Base-by-base conservation (phyloP, 2,888 invertebrate species). In the Chymomyza fuscimana region DNA sequence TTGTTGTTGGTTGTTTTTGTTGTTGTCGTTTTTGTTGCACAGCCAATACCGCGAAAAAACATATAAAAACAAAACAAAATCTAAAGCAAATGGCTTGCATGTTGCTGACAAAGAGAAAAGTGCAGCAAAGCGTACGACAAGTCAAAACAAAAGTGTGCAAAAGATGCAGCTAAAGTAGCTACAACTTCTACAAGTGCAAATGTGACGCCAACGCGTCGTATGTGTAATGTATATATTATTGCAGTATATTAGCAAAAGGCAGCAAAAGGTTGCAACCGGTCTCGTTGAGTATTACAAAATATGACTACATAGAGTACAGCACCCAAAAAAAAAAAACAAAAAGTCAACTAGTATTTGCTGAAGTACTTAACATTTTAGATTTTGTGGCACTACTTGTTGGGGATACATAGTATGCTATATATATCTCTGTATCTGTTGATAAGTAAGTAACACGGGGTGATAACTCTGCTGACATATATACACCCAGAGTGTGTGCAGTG, bases 261-360 rank as follows among this genome's bases (percentile, higher is more conserved):
- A 69, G 63, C 40, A 66, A 67, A 67, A 51, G 5, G 51, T 50
- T 58, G 22, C 25, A 79, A 51, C 72, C 52, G 51, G 25, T 71
- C 16, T 29, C 62, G 73, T 29, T 58, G 74, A 62, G 70, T 66
- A 75, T 85, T 85, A 69, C 82, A 78, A 86, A 86, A 82, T 76
- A 69, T 66, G 69, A 40, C 59, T 32, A 69, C 59, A 32, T 59
- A 32, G 59, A 29, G 36, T 58, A 59, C 32, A 36, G 40, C 56
- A 59, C 65, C 69, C 66, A 74, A 65, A 63, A 77, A 56, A 59
- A 62, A 67, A 63, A 69, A 19, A 25, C 7, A 12, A 29, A 25
- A 9, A 22, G 58, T 12, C 12, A 7, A 36, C 36, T 46, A 32
- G 32, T 51, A 54, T 54, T 54, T 54, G 54, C 54, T 54, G 1